Conservation (phyloP, 1,140 invertebrate genomes). For the Cardiocondyla obscurior region DNA sequence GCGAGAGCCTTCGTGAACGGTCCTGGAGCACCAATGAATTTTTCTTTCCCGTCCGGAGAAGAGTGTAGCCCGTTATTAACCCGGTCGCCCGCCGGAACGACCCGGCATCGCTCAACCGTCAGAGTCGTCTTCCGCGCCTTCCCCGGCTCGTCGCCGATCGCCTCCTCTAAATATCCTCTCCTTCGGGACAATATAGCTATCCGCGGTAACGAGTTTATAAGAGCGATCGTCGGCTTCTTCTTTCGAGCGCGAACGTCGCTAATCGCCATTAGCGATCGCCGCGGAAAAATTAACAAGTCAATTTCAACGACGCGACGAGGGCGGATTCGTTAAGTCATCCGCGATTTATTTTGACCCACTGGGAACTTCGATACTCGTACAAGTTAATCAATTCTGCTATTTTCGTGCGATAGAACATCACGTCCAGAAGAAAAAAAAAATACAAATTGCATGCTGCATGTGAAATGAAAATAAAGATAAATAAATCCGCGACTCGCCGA, state of each 20-base stretch:
- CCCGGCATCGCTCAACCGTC: slow-evolving; percentile 61
- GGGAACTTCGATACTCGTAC: neutral
- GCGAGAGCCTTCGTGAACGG: neutral
- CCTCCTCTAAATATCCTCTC: slow-evolving; percentile 34
- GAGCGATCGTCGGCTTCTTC: slow-evolving; percentile 14
- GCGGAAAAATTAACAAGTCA: neutral
- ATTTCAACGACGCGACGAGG: neutral
- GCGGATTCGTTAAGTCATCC: neutral
- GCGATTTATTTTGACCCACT: neutral
- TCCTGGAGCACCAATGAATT: slow-evolving; percentile 53
- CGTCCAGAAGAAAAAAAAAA: neutral
- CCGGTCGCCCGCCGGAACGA: slow-evolving; percentile 58
- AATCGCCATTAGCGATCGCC: too few species aligned
- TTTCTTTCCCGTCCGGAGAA: slow-evolving; percentile 38
- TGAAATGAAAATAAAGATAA: neutral
- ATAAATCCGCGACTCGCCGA: neutral
- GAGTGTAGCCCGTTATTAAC: slow-evolving; percentile 61
- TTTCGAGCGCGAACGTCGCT: neutral
- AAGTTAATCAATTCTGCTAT: neutral
- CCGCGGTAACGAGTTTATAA: slow-evolving; percentile 46
- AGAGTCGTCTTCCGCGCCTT: slow-evolving; percentile 31
- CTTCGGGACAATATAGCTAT: slow-evolving; percentile 20
- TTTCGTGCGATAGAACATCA: neutral
- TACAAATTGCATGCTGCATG: neutral
- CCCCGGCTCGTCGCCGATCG: slow-evolving; percentile 42